phyloP scores from a whole-genome alignment of 2,888 invertebrate genomes.

The Agriopis marginaria region DNA sequence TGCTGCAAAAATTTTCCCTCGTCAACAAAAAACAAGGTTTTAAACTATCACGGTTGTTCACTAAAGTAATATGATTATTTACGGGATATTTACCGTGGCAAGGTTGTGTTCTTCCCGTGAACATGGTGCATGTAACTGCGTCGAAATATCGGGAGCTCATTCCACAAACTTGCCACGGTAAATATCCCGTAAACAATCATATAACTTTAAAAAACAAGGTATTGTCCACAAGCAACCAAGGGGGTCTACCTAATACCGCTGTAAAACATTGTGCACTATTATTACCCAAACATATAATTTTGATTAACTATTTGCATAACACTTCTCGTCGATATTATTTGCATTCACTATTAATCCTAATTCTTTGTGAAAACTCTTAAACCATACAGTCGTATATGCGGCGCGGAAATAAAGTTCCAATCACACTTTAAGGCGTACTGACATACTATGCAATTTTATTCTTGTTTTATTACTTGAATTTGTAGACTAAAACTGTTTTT shows the following conservation, averaged over 20 bases:
- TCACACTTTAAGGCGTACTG: slow-evolving; percentile 21
- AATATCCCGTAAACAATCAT: no score
- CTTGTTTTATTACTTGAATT: background rate
- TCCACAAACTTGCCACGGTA: no score
- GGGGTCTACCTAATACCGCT: background rate
- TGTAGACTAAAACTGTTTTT: background rate
- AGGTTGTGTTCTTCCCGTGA: no score
- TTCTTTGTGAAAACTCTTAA: slow-evolving; percentile 41
- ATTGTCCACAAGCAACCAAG: background rate
- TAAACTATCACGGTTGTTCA: no score
- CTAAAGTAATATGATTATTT: no score
- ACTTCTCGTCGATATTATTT: slow-evolving; percentile 26
- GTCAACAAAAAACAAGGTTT: background rate
- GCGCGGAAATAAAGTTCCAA: slow-evolving; percentile 13
- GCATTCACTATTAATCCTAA: slow-evolving; percentile 38
- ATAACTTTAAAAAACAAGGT: no score
- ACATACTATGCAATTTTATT: background rate
- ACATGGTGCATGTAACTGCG: no score
- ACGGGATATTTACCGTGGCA: no score
- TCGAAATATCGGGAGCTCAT: no score
- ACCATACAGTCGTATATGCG: slow-evolving; percentile 29
- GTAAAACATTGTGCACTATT: background rate
- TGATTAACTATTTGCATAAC: slow-evolving; percentile 17
- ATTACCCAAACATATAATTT: slow-evolving; percentile 4
- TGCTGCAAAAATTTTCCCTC: no score